Conservation (phyloP, 2,113 vertebrate genomes). For the Colistium nudipinnis region DNA sequence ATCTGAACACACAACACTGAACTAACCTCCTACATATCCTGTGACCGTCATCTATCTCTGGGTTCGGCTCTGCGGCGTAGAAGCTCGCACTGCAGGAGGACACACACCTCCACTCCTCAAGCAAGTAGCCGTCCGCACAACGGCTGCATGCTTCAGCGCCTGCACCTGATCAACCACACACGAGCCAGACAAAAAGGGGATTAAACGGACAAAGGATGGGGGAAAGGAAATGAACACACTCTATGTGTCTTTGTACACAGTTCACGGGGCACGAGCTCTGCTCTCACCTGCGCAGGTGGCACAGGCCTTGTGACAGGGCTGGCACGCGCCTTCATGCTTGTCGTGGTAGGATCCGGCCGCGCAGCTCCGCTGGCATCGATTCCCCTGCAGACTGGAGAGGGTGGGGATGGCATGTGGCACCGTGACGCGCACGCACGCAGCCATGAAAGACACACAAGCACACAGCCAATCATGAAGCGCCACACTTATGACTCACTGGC, state of each 20-base stretch:
- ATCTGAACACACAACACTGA: conserved; percentile 70
- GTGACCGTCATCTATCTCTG: conserved; percentile 80
- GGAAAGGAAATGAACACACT: too few species aligned
- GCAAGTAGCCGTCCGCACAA: conserved; percentile 88
- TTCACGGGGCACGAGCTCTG: neutral
- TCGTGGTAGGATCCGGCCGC: conserved; percentile 85
- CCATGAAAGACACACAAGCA: conserved; percentile 33
- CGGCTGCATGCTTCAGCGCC: conserved; percentile 87
- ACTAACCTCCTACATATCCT: conserved; percentile 90
- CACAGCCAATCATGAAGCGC: conserved; percentile 58
- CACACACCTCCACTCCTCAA: conserved; percentile 94
- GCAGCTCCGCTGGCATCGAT: conserved; percentile 86
- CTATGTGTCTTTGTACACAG: neutral
- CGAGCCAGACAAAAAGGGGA: neutral
- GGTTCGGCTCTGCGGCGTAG: conserved; percentile 82
- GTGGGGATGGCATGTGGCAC: conserved; percentile 58
- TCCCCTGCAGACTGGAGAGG: conserved; percentile 86
- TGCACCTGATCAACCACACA: conserved; percentile 81
- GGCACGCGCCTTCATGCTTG: conserved; percentile 82
- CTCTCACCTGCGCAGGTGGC: conserved; percentile 91
- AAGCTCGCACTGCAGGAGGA: conserved; percentile 87
- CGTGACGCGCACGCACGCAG: conserved; percentile 45
- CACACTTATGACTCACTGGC: conserved; percentile 55
- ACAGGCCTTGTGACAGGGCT: conserved; percentile 88
- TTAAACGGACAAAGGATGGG: neutral